Conservation (phyloP, 2,888 invertebrate species). For the Noctua fimbriata region DNA sequence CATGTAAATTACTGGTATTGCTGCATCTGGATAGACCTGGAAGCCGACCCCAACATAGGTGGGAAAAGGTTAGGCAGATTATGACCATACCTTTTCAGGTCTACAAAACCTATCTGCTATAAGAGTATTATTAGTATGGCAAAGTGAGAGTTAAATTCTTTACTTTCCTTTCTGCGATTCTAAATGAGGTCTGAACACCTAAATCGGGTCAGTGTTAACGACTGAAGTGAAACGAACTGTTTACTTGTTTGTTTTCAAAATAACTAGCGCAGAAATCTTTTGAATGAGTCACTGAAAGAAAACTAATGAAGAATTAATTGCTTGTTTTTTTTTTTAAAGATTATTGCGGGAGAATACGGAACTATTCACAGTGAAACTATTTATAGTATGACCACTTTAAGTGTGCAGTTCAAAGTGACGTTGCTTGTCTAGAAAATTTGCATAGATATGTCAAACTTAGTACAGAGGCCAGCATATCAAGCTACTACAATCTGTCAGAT, state of each 20-base stretch:
- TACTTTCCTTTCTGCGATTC: conserved; percentile 27
- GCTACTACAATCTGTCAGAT: too few species aligned
- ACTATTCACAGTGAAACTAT: neutral
- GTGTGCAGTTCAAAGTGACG: neutral
- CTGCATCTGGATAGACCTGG: too few species aligned
- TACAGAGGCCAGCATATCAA: neutral
- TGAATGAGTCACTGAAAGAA: neutral
- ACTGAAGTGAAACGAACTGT: conserved; percentile 23
- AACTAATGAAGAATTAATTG: neutral
- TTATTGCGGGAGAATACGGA: neutral
- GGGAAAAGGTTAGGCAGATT: too few species aligned
- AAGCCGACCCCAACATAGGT: too few species aligned
- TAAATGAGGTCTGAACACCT: conserved; percentile 17
- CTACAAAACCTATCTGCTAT: neutral
- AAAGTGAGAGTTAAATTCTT: conserved; percentile 24
- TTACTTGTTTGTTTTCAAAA: conserved; percentile 1
- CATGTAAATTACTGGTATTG: too few species aligned
- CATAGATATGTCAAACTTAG: neutral
- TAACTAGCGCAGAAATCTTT: neutral
- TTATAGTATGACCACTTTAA: neutral
- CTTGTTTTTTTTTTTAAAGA: neutral
- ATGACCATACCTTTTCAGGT: too few species aligned
- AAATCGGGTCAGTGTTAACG: conserved; percentile 21
- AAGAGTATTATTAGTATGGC: neutral
- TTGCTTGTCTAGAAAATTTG: neutral